Evolutionary conservation across 2,797 vertebrate species (phyloP), one percentile per base, ranked within the genome.

Genomic region (Hirundo rustica): DNA sequence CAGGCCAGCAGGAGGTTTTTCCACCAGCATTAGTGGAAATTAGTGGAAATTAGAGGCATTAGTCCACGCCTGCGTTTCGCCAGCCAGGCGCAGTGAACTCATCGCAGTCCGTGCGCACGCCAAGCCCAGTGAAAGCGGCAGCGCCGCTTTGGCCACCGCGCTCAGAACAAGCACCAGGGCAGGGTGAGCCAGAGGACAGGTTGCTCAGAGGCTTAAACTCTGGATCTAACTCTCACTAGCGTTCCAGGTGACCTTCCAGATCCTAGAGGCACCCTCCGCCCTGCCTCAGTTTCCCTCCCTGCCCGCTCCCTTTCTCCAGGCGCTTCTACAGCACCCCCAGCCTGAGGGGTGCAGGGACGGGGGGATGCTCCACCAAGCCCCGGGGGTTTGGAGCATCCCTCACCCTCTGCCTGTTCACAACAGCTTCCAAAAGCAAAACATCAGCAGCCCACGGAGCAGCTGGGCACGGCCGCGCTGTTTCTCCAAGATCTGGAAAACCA

Each of bases 131-230:
- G 77, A 87, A 70, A 66, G 2, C 90, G 10, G 94, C 17, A 89
- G 95, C 93, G 44, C 72, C 13, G 71, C 88, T 32, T 85, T 93
- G 96, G 94, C 94, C 84, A 42, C 77, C 0, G 50, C 19, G 38
- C 93, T 74, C 93, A 1, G 45, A 45, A 64, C 88, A 36, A 88
- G 94, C 83, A 19, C 29, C 5, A 76, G 88, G 81, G 88, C 92
- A 95, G 93, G 92, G 96, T 95, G 93, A 96, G 94, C 95, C 94
- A 95, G 95, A 89, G 93, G 95, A 95, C 86, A 93, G 96, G 95
- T 77, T 91, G 81, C 87, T 96, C 89, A 48, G 48, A 92, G 84
- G 86, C 64, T 79, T 87, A 40, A 94, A 73, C 73, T 77, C 93
- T 67, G 85, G 53, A 82, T 62, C 90, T 60, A 50, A 82, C 95